Evolutionary conservation across 1,140 invertebrate genomes (phyloP), one percentile per base, ranked within the genome.

Genomic region (Lasaia peninsularis): DNA sequence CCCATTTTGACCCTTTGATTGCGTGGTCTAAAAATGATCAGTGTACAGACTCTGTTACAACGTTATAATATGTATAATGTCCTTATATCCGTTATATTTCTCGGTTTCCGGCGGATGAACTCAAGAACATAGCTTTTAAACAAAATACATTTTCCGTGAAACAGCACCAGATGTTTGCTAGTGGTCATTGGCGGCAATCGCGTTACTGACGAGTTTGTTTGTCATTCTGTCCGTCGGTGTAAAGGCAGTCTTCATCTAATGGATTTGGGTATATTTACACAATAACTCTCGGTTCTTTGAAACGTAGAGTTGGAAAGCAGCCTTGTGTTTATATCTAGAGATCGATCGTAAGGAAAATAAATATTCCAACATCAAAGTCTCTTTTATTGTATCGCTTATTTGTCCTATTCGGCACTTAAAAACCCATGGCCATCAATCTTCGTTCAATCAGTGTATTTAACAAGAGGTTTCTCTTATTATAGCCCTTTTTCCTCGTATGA

Each of bases 181-280:
- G 21, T 52, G 21, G 50, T 52, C 50, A 52, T 52, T 31, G 14
- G 21, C 3, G 32, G n/a, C 18, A 32, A 34, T 52, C 24, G 56
- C 55, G 51, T 40, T 40, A 40, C 35, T 40, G 35, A 40, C 35
- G 20, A 51, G 49, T 51, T 51, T 77, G 77, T 76, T 75, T 80
- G 75, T 78, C 78, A 71, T 67, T 73, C 56, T 66, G 74, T 80
- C 75, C 48, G 70, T 67, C 65, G 24, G 61, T 65, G 73, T 68
- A 74, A 72, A 65, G 63, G 57, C 57, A 59, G 68, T 72, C 73
- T 77, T 77, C 67, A 74, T 80, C 71, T 78, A 78, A 78, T 80
- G 78, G 75, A 75, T 78, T 71, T 61, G 37, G 56, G 28, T 52
- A 68, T 78, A 71, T 78, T 75, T 75, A 74, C 61, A 64, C 52